Evolutionary conservation across 2,888 invertebrate genomes (phyloP).

Genomic region (Lasius fuliginosus): DNA sequence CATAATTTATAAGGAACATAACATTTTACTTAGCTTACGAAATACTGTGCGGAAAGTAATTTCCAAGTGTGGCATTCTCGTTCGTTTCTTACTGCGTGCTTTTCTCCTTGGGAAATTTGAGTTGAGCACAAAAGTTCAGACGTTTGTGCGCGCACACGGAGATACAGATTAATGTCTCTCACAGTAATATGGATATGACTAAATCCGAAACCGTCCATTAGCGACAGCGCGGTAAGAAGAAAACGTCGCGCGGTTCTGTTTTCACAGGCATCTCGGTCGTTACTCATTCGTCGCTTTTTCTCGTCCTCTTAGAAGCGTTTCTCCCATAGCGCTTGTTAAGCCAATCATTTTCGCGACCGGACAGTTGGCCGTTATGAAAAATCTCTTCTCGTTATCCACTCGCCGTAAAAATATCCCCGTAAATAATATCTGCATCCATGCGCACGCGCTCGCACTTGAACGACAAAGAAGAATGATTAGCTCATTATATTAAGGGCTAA

Average conservation of each 20-base stretch:
- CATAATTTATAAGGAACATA: neutral
- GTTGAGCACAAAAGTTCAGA: slow-evolving; percentile 36
- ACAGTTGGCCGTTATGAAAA: slow-evolving; percentile 60
- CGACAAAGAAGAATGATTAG: slow-evolving; percentile 19
- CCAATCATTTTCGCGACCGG: slow-evolving; percentile 65
- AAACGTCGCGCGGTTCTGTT: slow-evolving; percentile 60
- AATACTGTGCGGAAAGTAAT: slow-evolving; percentile 14
- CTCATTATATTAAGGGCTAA: slow-evolving; percentile 1
- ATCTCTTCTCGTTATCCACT: slow-evolving; percentile 61
- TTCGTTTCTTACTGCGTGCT: neutral
- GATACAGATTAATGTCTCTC: slow-evolving; percentile 56
- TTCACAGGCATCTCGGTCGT: slow-evolving; percentile 62
- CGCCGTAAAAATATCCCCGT: slow-evolving; percentile 61
- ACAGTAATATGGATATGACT: slow-evolving; percentile 55
- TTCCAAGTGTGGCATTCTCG: slow-evolving; percentile 6
- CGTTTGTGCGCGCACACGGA: slow-evolving; percentile 18
- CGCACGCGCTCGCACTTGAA: slow-evolving; percentile 9
- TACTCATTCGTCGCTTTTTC: slow-evolving; percentile 59
- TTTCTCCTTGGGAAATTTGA: slow-evolving; percentile 3
- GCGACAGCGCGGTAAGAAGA: slow-evolving; percentile 46
- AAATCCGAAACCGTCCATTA: slow-evolving; percentile 59
- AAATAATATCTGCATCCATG: slow-evolving; percentile 55
- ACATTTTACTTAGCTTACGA: neutral
- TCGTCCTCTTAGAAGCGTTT: slow-evolving; percentile 39
- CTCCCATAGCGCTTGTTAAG: slow-evolving; percentile 62